A percentile compares a stretch with the other conserved stretches of the same genome.
phyloP scores from a whole-genome alignment of 2,888 invertebrate species.

The Volucella inflata region DNA sequence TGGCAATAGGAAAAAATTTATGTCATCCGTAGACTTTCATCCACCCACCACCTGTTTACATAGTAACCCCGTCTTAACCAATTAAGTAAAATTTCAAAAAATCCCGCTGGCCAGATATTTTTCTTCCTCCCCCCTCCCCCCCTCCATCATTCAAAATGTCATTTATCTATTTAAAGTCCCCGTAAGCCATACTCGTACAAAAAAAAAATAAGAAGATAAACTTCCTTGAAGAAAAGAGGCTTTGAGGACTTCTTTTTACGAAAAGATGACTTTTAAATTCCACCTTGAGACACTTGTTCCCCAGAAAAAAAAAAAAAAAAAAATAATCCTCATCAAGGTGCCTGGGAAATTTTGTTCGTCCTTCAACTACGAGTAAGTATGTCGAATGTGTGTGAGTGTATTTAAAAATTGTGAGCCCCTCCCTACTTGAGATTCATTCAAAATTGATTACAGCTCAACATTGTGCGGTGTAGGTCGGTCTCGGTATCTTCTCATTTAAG shows the following conservation, averaged over 20 bases:
- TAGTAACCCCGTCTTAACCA: slow-evolving; percentile 38
- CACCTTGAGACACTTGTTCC: neutral
- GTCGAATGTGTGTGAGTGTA: too few species aligned
- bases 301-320: neutral
- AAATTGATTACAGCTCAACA: slow-evolving; percentile 65
- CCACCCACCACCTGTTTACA: neutral
- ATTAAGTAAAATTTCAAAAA: slow-evolving; percentile 48
- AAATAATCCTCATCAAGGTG: slow-evolving; percentile 55
- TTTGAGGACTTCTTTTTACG: neutral
- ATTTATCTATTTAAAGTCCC: slow-evolving; percentile 39
- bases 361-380: slow-evolving; percentile 12
- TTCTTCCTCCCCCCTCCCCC: too few species aligned
- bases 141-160: slow-evolving; percentile 30
- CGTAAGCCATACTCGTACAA: slow-evolving; percentile 6
- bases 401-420: neutral
- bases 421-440: slow-evolving; percentile 56
- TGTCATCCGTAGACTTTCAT: slow-evolving; percentile 45
- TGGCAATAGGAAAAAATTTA: neutral
- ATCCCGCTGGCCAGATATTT: slow-evolving; percentile 44
- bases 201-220: slow-evolving; percentile 13
- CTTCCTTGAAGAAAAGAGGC: neutral
- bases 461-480: slow-evolving; percentile 36
- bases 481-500: slow-evolving; percentile 41
- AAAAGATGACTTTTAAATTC: neutral
- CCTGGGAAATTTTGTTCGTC: slow-evolving; percentile 34